Base-by-base conservation (phyloP, 2,113 vertebrate genomes). In the Hyaena hyaena region DNA sequence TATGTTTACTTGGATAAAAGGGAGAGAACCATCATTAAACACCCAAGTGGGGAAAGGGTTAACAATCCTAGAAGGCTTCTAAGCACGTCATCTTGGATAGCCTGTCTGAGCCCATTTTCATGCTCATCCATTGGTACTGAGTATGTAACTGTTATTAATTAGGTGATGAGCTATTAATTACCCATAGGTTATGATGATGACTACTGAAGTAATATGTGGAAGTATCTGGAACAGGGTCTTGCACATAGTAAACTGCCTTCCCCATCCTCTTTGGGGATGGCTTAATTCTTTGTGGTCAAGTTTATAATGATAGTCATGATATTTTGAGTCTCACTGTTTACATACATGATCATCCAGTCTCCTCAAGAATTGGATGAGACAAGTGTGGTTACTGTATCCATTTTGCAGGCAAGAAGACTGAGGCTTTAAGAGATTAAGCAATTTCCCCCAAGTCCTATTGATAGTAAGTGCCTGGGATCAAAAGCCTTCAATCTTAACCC, bases 331-430 rank as follows among this genome's bases (percentile, higher is more conserved):
- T 73, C 14, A 28, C 33, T 39, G 16, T 90, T 88, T 81, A 8
- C 21, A 19, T 69, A 28, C 15, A 31, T 61, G 43, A 43, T 71
- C 35, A 43, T 79, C 85, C 2, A 80, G 28, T 84, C 39, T 80
- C 76, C 31, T 50, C 43, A 85, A 73, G 61, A 76, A 43, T 10
- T 8, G 35, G 24, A 3, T 26, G 61, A 94, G 61, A 61, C 12
- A 9, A 43, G 55, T 88, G 17, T 33, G 23, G 79, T 77, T 73
- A 50, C 71, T 39, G 3, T 58, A 14, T 17, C 55, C 12, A 69
- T 94, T 86, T 93, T 79, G 28, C 17, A 95, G 73, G 28, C 53
- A 82, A 65, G 81, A 96, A 91, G 88, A 58, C 31, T n/a, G 74
- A 88, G n/a, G 4, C 6, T 89, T 9, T 88, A 50, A 86, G 19